Base-by-base conservation (phyloP, 2,888 invertebrate species). In the Autographa gamma region DNA sequence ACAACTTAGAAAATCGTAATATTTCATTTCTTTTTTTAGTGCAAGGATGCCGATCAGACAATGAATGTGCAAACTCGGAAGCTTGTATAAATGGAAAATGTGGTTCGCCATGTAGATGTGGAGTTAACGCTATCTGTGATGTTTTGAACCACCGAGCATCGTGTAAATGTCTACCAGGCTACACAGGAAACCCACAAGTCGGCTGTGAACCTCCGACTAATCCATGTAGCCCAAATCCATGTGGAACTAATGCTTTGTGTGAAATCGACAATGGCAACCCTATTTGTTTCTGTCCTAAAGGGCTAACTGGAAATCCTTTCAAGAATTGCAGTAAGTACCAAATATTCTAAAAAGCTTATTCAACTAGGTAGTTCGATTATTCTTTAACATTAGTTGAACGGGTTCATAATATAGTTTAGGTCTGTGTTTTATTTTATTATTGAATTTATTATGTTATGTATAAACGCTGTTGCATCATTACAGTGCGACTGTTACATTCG, bases 231-330 rank as follows among this genome's bases (percentile, higher is more conserved):
- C 98, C 98, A 32, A 98, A 97, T 92, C 98, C 98, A n/a, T 98
- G 98, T 85, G 98, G 98, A n/a, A 92, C 96, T 2, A 97, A 98
- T 86, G 98, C 98, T 1, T 93, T 97, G 77, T 99, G 98, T 89
- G 98, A 98, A 93, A 96, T 97, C 63, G 98, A 98, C 84, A 97
- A 97, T 84, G 98, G 98, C 64, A 97, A 97, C 90, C 98, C 98
- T 2, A 97, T 98, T 80, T 99, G 98, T 88, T 98, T 96, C 94
- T 98, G 98, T 88, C 98, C 98, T 0, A 98, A 98, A 91, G 98
- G 98, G 75, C 95, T 98, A 77, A 98, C 98, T 5, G 98, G 98
- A 91, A 98, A 98, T 96, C 98, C 98, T 59, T 98, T 98, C 90
- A 97, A 97, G 89, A 97, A 97, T 93, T 98, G 98, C 96, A 98